Evolutionary conservation across 2,797 vertebrate genomes (phyloP).

Genomic region (Mormyrops boulengeri): DNA sequence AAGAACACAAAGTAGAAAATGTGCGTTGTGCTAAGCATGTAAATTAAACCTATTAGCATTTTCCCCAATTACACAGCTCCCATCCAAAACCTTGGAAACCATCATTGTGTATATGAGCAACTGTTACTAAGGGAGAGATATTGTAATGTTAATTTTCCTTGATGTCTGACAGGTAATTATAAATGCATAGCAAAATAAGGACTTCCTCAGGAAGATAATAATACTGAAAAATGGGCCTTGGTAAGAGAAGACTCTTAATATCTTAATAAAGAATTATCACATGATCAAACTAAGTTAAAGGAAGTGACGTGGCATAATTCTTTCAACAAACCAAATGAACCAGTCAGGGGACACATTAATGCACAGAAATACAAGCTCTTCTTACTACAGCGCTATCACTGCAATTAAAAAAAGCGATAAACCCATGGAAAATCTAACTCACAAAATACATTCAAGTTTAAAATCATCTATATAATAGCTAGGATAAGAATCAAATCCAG

Average conservation of each 20-base stretch:
- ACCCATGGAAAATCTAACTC: neutral
- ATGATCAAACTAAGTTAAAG: neutral
- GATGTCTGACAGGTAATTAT: slow-evolving; percentile 16
- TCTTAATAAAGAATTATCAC: neutral
- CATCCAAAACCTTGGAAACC: slow-evolving; percentile 55
- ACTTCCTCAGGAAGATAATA: neutral
- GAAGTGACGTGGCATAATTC: neutral
- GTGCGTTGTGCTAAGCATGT: slow-evolving; percentile 33
- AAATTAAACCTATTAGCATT: slow-evolving; percentile 50
- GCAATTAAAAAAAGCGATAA: neutral
- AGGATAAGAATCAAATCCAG: neutral
- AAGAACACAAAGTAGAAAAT: neutral
- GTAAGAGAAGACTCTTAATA: neutral
- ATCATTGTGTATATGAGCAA: slow-evolving; percentile 57
- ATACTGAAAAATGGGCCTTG: neutral
- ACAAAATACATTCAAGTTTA: neutral
- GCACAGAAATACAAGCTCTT: neutral
- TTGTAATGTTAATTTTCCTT: slow-evolving; percentile 22
- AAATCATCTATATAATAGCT: neutral
- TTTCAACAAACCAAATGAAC: neutral
- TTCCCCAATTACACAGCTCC: slow-evolving; percentile 47
- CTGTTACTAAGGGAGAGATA: slow-evolving; percentile 47
- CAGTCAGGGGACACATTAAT: neutral
- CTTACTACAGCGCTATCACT: neutral
- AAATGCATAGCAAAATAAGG: slow-evolving; percentile 1